Conservation (phyloP, 2,113 vertebrate species). For the Galeopterus variegatus region DNA sequence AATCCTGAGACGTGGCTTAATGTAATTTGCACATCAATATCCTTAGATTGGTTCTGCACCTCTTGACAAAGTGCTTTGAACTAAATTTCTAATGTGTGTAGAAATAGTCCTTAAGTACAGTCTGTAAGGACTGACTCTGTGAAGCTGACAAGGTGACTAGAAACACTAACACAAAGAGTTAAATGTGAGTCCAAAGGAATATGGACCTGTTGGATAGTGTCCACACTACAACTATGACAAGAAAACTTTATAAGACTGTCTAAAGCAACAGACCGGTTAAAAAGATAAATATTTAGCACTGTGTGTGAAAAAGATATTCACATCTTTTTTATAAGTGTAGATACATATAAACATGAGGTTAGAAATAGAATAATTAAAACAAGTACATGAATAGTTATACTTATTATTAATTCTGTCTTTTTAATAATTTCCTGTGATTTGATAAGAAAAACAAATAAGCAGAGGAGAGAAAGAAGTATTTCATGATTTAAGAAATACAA, state of each 20-base stretch:
- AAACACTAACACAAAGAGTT: not conserved
- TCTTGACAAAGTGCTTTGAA: conserved; percentile 20
- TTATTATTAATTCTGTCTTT: not conserved
- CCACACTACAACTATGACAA: not conserved
- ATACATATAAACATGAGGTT: not conserved
- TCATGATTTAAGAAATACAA: conserved; percentile 22
- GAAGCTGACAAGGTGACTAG: not conserved
- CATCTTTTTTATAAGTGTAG: not conserved
- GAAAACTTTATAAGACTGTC: not conserved
- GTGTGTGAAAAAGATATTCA: not conserved
- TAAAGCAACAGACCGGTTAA: not conserved
- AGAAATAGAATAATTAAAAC: conserved; percentile 24
- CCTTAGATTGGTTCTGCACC: not conserved
- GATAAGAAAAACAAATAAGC: not conserved
- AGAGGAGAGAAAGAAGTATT: not conserved
- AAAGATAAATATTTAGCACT: not conserved
- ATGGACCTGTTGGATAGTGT: not conserved
- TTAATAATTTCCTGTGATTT: not conserved
- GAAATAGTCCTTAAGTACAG: not conserved
- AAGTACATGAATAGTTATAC: not conserved
- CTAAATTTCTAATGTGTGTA: not conserved
- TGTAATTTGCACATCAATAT: conserved; percentile 4
- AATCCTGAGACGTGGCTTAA: not conserved
- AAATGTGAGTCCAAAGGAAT: not conserved
- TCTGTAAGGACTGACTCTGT: not conserved